Conservation (phyloP, 2,888 invertebrate species). For the Platycheirus albimanus region DNA sequence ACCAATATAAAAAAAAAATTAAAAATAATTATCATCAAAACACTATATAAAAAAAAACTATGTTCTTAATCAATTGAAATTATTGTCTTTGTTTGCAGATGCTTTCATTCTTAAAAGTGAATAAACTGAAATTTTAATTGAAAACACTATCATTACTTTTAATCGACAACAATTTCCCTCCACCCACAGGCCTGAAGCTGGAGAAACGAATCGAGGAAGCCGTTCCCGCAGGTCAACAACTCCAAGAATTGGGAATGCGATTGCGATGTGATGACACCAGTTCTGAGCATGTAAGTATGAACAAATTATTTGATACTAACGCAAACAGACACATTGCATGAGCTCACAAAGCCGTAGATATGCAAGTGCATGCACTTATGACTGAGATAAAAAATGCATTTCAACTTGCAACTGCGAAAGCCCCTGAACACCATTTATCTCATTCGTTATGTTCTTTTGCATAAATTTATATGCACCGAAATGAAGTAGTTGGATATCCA, state of each 20-base stretch:
- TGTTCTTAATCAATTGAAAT: too few species aligned
- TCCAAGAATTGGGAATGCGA: constrained; percentile 85
- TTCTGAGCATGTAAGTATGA: constrained; percentile 84
- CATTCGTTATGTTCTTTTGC: constrained; percentile 55
- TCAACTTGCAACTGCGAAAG: constrained; percentile 17
- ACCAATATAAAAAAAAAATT: too few species aligned
- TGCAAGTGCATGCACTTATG: constrained; percentile 55
- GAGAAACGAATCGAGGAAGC: constrained; percentile 88
- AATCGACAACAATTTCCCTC: constrained; percentile 55
- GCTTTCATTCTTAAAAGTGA: constrained; percentile 46
- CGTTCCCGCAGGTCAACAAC: constrained; percentile 88
- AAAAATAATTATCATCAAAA: too few species aligned
- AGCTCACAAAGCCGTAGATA: constrained; percentile 51
- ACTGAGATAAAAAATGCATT: constrained; percentile 47
- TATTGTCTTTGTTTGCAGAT: constrained; percentile 38
- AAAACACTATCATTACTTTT: constrained; percentile 47
- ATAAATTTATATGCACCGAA: constrained; percentile 58
- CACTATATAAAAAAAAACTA: too few species aligned
- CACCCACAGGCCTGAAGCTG: constrained; percentile 83
- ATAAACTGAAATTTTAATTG: constrained; percentile 50
- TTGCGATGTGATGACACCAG: constrained; percentile 84
- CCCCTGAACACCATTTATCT: constrained; percentile 67
- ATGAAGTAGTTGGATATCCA: constrained; percentile 2
- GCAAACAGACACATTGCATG: constrained; percentile 64
- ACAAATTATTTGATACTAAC: constrained; percentile 76